phyloP scores from a whole-genome alignment of 2,888 invertebrate genomes.

The Lagria hirta region DNA sequence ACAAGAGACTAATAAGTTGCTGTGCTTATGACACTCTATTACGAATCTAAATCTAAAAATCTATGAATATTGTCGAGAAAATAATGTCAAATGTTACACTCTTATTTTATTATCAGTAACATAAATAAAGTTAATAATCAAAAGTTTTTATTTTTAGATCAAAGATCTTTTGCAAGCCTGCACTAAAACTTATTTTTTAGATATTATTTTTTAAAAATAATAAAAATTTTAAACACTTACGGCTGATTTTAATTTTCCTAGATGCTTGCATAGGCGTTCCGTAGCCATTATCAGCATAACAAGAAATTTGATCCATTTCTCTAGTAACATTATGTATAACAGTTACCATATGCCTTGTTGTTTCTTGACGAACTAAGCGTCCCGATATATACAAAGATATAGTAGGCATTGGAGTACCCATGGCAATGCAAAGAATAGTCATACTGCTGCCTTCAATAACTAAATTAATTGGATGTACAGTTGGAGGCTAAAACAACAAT shows the following conservation, averaged over 20 bases:
- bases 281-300: constrained; percentile 86
- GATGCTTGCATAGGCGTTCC: constrained; percentile 86
- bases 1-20: too few species aligned
- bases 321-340: constrained; percentile 82
- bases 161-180: too few species aligned
- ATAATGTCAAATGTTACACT: too few species aligned
- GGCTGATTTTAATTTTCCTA: constrained; percentile 76
- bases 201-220: too few species aligned
- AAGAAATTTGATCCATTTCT: constrained; percentile 84
- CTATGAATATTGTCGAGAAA: too few species aligned
- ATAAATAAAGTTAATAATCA: too few species aligned
- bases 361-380: constrained; percentile 77
- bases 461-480: constrained; percentile 79
- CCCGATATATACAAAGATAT: constrained; percentile 81
- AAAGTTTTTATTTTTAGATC: too few species aligned
- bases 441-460: constrained; percentile 83
- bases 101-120: too few species aligned
- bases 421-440: constrained; percentile 81
- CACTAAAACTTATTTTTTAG: too few species aligned
- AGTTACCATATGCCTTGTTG: constrained; percentile 82
- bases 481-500: constrained; percentile 68
- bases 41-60: too few species aligned
- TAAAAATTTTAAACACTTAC: constrained; percentile 68
- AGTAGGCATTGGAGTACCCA: constrained; percentile 83
- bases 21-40: too few species aligned